These are phyloP conservation scores for Brachyalestes nurse DNA, from an alignment of 2,797 vertebrate species.

Conservation along the genomic window DNA sequence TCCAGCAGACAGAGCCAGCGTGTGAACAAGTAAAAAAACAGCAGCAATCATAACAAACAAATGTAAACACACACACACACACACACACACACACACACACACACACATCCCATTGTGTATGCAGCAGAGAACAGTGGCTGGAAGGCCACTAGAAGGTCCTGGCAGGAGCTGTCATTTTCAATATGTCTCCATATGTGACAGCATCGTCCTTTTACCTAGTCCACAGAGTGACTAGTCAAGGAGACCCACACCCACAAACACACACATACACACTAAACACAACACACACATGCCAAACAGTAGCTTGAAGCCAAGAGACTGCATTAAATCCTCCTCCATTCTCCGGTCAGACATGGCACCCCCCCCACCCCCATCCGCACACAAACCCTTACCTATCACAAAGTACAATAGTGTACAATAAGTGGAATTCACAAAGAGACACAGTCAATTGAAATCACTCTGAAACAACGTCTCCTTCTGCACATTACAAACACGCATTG, in stretches of 20 bases:
- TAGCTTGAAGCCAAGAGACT: constrained; percentile 12
- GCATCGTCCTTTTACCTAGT: constrained; percentile 53
- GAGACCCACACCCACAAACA: constrained; percentile 29
- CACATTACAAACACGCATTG: constrained; percentile 41
- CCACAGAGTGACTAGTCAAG: constrained; percentile 10
- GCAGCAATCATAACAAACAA: not conserved
- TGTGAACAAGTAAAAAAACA: not conserved
- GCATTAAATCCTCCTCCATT: constrained; percentile 30
- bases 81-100: constrained; percentile 1
- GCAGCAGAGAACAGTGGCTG: constrained; percentile 63
- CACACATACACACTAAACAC: constrained; percentile 31
- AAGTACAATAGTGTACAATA: constrained; percentile 30
- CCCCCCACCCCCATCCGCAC: not conserved
- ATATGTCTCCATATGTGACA: constrained; percentile 61
- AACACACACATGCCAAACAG: constrained; percentile 15
- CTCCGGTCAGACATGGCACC: constrained; percentile 16
- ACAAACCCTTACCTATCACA: constrained; percentile 11
- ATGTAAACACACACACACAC: constrained; percentile 1
- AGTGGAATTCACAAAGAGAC: constrained; percentile 32
- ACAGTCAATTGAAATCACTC: constrained; percentile 26
- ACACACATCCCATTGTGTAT: constrained; percentile 42
- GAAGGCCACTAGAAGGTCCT: constrained; percentile 63
- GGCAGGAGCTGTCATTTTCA: constrained; percentile 65
- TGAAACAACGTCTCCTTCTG: constrained; percentile 14
- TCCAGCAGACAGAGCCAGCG: not conserved